Evolutionary conservation across 1,140 invertebrate genomes (phyloP), one percentile per base, ranked within the genome.

Genomic region (Schlechtendalia chinensis): DNA sequence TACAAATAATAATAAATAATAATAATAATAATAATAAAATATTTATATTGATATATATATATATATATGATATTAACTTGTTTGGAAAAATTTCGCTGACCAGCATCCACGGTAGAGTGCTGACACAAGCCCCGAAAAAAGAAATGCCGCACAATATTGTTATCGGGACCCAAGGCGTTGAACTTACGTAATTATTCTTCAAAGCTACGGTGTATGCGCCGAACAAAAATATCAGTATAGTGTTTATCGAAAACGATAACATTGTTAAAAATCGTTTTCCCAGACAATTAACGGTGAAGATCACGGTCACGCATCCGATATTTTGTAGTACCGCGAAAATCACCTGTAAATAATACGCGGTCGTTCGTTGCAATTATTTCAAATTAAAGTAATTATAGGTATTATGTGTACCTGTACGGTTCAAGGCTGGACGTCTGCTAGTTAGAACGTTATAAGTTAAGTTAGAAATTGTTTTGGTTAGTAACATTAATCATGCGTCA

Each of bases 21-120:
- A 50, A 50, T 50, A 50, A 39, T 39, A 39, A 39, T 39, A 39
- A 39, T 39, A 39, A 39, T 39, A 39, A 39, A 4, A 39, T 8
- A 12, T 50, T 12, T 12, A 11, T 12, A 50, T 5, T 45, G 22
- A n/a, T 19, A n/a, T 56, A n/a, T n/a, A 63, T 27, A 5, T 16
- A 8, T n/a, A n/a, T n/a, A n/a, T n/a, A n/a, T n/a, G n/a, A 16
- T 1, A 82, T 80, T 72, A 77, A 83, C 83, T 81, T 53, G 39
- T 83, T 80, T 17, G 83, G 82, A 54, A 82, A 83, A 6, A 83
- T 53, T 81, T 83, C 83, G 53, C 81, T 54, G 12, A 83, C 56
- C n/a, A 83, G 24, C 65, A 83, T 82, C 82, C 82, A 83, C 16
- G 82, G 82, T 32, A 83, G 72, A 11, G 59, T 47, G 47, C 83